These are phyloP conservation scores for Drosophila kanapiae DNA, from an alignment of 1,140 invertebrate species.

Conservation along the genomic window DNA sequence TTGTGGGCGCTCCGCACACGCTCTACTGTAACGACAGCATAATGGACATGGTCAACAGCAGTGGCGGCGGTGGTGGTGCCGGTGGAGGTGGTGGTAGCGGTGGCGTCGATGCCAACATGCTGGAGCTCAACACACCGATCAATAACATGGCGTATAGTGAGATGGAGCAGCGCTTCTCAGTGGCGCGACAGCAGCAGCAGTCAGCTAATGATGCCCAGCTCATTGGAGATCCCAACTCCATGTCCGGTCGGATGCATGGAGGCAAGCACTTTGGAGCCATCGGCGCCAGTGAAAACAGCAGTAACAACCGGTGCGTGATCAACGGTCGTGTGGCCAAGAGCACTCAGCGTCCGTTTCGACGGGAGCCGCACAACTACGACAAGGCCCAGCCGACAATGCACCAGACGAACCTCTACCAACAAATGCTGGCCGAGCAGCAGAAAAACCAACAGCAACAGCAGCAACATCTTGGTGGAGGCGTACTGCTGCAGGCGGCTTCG, in stretches of 20 bases:
- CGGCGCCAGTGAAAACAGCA: slow-evolving; percentile 52
- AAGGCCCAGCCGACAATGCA: slow-evolving; percentile 84
- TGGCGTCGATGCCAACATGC: slow-evolving; percentile 74
- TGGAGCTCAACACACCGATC: slow-evolving; percentile 80
- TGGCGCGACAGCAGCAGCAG: slow-evolving; percentile 52
- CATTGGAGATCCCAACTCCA: slow-evolving; percentile 20
- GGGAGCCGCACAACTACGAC: slow-evolving; percentile 84
- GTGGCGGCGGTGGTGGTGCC: not conserved
- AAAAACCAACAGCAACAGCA: slow-evolving; percentile 70
- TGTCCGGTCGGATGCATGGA: slow-evolving; percentile 36
- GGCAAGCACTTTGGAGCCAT: slow-evolving; percentile 63
- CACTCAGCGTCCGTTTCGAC: slow-evolving; percentile 71
- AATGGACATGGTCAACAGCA: slow-evolving; percentile 66
- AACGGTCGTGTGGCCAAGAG: slow-evolving; percentile 81
- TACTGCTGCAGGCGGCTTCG: slow-evolving; percentile 47
- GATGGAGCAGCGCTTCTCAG: slow-evolving; percentile 70
- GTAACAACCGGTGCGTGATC: slow-evolving; percentile 75
- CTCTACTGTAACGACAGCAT: slow-evolving; percentile 70
- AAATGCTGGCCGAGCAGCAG: slow-evolving; percentile 83
- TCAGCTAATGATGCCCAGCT: slow-evolving; percentile 45
- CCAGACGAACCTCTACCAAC: slow-evolving; percentile 83
- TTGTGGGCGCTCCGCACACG: slow-evolving; percentile 76
- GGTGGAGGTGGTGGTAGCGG: slow-evolving; percentile 17
- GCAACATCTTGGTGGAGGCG: slow-evolving; percentile 53
- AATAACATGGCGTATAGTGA: slow-evolving; percentile 61